These are phyloP conservation scores for Eurystomus gularis DNA, from an alignment of 2,113 vertebrate genomes.

Conservation along the genomic window DNA sequence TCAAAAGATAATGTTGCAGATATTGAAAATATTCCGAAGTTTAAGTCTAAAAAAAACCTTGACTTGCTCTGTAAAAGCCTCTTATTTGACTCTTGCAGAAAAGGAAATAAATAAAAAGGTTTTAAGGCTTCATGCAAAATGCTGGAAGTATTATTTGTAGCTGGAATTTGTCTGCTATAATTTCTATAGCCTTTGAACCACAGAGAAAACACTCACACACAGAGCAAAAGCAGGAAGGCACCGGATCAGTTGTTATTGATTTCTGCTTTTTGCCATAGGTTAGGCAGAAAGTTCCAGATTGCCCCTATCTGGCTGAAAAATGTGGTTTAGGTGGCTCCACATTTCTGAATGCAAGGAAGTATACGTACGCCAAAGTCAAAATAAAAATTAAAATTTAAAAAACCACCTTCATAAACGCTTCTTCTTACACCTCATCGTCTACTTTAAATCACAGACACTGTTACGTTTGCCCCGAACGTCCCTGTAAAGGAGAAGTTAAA, in stretches of 20 bases:
- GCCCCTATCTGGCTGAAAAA: background rate
- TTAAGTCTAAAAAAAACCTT: constrained; percentile 63
- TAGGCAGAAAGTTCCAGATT: background rate
- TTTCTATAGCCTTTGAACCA: constrained; percentile 52
- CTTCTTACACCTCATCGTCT: background rate
- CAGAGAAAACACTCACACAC: background rate
- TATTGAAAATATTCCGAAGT: constrained; percentile 81
- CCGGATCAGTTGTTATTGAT: background rate
- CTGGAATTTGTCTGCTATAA: constrained; percentile 53
- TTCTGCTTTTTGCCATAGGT: background rate
- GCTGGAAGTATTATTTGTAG: constrained; percentile 20
- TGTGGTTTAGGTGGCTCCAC: background rate
- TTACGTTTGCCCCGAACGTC: background rate
- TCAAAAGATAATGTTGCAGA: constrained; percentile 82
- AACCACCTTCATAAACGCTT: background rate
- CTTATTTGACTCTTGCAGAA: constrained; percentile 46
- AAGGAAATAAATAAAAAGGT: constrained; percentile 54
- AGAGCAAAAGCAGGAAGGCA: constrained; percentile 17
- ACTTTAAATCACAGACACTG: background rate
- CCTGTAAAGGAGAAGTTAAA: background rate
- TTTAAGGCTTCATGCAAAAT: constrained; percentile 64
- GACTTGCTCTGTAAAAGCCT: constrained; percentile 17
- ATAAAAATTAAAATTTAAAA: background rate
- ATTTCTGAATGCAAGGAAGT: background rate
- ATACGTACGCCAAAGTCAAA: background rate